A percentile compares a stretch with the other conserved stretches of the same genome.
Conservation (phyloP, 2,113 vertebrate species). For the Oreochromis niloticus region DNA sequence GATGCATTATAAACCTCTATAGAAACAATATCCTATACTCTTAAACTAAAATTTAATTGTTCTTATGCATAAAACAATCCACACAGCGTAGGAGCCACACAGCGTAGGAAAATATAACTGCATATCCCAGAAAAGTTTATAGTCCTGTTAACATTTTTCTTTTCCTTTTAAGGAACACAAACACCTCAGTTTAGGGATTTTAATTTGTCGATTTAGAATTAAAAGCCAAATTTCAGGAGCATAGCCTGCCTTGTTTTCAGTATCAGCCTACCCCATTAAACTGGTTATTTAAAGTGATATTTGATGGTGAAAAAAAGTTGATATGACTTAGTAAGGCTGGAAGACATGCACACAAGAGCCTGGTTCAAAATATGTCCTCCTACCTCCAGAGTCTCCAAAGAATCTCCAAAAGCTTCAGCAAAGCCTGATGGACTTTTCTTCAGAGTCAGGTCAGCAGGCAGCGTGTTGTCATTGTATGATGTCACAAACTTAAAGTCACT, state of each 20-base stretch:
- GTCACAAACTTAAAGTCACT: conserved; percentile 64
- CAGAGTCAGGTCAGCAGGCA: not conserved
- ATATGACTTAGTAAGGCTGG: not conserved
- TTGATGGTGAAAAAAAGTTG: not conserved
- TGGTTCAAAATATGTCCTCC: not conserved
- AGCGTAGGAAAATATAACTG: accelerated
- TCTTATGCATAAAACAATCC: accelerated
- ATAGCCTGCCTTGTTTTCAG: accelerated
- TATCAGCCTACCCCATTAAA: not conserved
- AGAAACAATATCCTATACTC: accelerated
- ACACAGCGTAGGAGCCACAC: not conserved
- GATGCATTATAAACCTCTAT: accelerated
- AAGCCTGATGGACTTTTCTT: not conserved
- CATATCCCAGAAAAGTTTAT: accelerated
- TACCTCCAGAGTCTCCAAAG: not conserved
- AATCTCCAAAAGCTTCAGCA: accelerated
- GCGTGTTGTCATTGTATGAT: conserved; percentile 50
- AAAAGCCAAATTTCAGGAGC: accelerated
- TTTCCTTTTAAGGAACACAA: not conserved
- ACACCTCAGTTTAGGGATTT: accelerated
- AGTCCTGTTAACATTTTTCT: accelerated
- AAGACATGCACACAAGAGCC: not conserved
- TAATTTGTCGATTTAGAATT: accelerated
- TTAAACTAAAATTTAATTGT: accelerated
- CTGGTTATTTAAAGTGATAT: accelerated